Conservation (phyloP, 2,888 invertebrate genomes). For the Laothoe populi region DNA sequence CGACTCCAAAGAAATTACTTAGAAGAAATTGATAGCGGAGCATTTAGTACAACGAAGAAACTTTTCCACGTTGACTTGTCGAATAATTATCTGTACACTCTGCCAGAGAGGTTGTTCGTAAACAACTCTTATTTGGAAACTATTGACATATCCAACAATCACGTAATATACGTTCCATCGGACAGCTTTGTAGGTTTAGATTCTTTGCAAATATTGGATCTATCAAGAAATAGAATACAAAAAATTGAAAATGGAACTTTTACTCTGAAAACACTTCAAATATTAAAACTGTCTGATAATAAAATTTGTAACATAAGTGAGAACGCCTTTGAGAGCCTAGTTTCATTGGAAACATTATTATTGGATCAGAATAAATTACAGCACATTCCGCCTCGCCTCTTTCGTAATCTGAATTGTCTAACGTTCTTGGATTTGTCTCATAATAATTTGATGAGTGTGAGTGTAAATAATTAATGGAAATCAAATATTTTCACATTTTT, state of each 20-base stretch:
- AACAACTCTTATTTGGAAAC: slow-evolving; percentile 85
- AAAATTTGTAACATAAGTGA: slow-evolving; percentile 85
- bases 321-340: slow-evolving; percentile 81
- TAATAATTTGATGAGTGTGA: slow-evolving; percentile 80
- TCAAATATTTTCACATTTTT: slow-evolving; percentile 15
- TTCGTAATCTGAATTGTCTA: slow-evolving; percentile 78
- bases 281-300: slow-evolving; percentile 89
- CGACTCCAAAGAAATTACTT: slow-evolving; percentile 87
- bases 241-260: slow-evolving; percentile 85
- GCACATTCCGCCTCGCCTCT: slow-evolving; percentile 73
- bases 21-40: slow-evolving; percentile 84
- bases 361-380: slow-evolving; percentile 83
- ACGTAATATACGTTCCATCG: slow-evolving; percentile 83
- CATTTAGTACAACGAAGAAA: slow-evolving; percentile 85
- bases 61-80: slow-evolving; percentile 89
- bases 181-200: slow-evolving; percentile 84
- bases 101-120: slow-evolving; percentile 85
- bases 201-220: slow-evolving; percentile 87
- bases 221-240: slow-evolving; percentile 88
- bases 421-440: slow-evolving; percentile 82
- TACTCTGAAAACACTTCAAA: slow-evolving; percentile 83
- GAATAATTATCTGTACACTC: slow-evolving; percentile 85
- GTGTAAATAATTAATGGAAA: slow-evolving; percentile 40
- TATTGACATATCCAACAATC: slow-evolving; percentile 88
- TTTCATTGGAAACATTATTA: slow-evolving; percentile 81